phyloP scores from a whole-genome alignment of 1,140 invertebrate genomes.

The Lasioglossum albipes region DNA sequence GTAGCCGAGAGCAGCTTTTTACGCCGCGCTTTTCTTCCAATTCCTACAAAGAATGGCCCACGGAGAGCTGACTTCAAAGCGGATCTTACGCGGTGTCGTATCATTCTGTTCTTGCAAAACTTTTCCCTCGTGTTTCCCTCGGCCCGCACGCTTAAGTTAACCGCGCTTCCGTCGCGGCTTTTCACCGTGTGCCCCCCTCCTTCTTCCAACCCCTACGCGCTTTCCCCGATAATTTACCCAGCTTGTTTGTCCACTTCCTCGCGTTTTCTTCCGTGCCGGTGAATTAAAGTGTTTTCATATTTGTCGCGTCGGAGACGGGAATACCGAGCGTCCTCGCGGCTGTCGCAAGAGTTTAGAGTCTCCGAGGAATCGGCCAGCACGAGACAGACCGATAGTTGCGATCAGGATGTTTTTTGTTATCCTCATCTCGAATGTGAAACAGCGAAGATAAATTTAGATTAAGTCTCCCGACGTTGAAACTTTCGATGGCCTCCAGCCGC shows the following conservation, averaged over 20 bases:
- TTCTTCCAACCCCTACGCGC: too few relatives aligned
- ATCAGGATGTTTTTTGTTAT: too few relatives aligned
- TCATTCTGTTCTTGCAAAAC: constrained; percentile 58
- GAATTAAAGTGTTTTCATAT: constrained; percentile 15
- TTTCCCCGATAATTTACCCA: constrained; percentile 17
- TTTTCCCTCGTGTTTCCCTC: constrained; percentile 52
- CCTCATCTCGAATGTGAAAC: too few relatives aligned
- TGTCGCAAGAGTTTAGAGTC: not conserved
- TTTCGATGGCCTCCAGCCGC: too few relatives aligned
- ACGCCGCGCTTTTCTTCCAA: constrained; percentile 57
- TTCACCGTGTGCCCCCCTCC: constrained; percentile 24
- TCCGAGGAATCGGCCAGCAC: too few relatives aligned
- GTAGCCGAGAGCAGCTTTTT: constrained; percentile 30
- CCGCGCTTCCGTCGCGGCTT: constrained; percentile 37
- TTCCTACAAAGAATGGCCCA: constrained; percentile 64
- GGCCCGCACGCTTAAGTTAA: constrained; percentile 44
- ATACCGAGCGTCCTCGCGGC: not conserved
- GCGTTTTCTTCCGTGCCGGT: not conserved
- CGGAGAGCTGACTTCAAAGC: constrained; percentile 62
- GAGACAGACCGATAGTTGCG: too few relatives aligned
- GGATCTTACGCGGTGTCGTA: constrained; percentile 62
- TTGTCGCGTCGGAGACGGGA: not conserved
- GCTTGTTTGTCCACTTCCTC: constrained; percentile 25
- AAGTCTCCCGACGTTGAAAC: too few relatives aligned
- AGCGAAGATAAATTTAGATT: too few relatives aligned